Base-by-base conservation (phyloP, 2,888 invertebrate genomes). In the Microplitis manilae region DNA sequence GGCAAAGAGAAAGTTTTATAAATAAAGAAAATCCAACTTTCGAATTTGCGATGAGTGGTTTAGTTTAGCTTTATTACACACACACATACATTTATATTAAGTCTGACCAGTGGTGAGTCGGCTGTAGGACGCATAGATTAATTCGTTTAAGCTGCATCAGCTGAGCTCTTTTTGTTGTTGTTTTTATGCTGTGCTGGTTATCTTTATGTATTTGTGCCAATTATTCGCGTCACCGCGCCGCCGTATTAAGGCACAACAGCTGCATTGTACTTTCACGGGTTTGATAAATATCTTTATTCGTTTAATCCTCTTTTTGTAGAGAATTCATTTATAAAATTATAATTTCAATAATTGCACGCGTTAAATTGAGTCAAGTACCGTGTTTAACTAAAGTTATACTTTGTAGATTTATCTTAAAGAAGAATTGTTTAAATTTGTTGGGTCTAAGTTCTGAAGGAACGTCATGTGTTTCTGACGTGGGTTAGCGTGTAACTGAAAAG, bases 81-180 rank as follows among this genome's bases (percentile, higher is more conserved):
- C 13, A 50, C 4, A 30, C 2, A 30, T 0, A 50, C 50, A 50
- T 9, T 50, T 50, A 50, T 5, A 50, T 39, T 30, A 68, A 73
- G 68, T 64, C 78, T 79, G 81, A 79, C 79, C 79, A 77, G 69
- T 77, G 72, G 73, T 70, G 75, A 62, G 65, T 50, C 13, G 30
- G 64, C 69, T 65, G 67, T 73, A 65, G 65, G 65, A 65, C n/a
- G 59, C 15, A 59, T 67, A 67, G 67, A 73, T 59, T 64, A n/a
- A 65, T 41, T 59, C 15, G 50, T 50, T 17, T 39, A n/a, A 73
- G 30, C 60, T 5, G 50, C 39, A n/a, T 6, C 40, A 50, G 17
- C 69, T 65, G 74, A 71, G 38, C 38, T 50, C 13, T 50, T 50
- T 8, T 50, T 50, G 13, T 50, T 50, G 50, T 50, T 50, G 50